These are phyloP conservation scores for Olivierus martensii DNA, from an alignment of 1,140 invertebrate species.

Conservation along the genomic window DNA sequence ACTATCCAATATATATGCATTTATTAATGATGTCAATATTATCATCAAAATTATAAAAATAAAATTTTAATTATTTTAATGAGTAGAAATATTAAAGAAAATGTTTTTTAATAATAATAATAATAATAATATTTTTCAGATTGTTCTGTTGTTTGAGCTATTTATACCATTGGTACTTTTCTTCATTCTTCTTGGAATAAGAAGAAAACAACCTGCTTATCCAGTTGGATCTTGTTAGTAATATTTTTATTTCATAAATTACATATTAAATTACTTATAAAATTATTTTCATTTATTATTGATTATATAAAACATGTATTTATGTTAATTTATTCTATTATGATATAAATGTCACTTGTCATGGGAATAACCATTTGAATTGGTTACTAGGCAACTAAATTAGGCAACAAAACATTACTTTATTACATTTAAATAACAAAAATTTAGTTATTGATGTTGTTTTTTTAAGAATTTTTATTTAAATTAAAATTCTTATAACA, in stretches of 20 bases:
- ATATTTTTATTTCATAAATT: too few relatives aligned
- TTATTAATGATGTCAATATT: not conserved
- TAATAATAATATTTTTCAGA: conserved; percentile 25
- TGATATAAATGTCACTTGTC: too few relatives aligned
- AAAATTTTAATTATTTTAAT: not conserved
- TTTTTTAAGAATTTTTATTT: too few relatives aligned
- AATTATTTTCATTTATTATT: not conserved
- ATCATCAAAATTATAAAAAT: not conserved
- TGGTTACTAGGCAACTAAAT: too few relatives aligned
- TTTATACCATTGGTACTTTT: conserved; percentile 36
- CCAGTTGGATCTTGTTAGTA: conserved; percentile 27
- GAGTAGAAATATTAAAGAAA: not conserved
- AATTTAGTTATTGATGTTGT: too few relatives aligned
- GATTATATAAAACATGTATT: not conserved
- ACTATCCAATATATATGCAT: not conserved
- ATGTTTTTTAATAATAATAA: conserved; percentile 2
- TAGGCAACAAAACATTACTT: too few relatives aligned
- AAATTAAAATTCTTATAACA: too few relatives aligned
- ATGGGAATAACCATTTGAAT: too few relatives aligned
- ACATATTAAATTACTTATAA: too few relatives aligned
- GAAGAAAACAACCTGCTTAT: conserved; percentile 31
- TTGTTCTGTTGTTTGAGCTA: conserved; percentile 35
- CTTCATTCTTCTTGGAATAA: conserved; percentile 32
- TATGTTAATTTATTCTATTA: too few relatives aligned
- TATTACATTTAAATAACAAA: too few relatives aligned